These are phyloP conservation scores for Gallinago stenura DNA, from an alignment of 2,797 vertebrate species.

Conservation along the genomic window DNA sequence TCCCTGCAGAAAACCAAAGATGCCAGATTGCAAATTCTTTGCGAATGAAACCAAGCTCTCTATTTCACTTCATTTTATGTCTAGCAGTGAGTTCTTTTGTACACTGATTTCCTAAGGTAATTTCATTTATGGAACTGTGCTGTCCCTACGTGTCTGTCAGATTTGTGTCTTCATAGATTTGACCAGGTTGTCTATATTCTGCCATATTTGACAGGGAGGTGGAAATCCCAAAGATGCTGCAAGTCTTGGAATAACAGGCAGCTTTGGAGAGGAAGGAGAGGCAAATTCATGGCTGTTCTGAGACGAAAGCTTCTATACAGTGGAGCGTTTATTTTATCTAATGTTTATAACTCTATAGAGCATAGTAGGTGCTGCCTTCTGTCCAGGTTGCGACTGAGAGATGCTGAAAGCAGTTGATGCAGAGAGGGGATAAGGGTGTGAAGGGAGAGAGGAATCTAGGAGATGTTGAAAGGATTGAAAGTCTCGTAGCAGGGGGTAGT, in stretches of 20 bases:
- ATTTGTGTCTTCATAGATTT: neutral
- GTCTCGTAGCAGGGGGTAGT: neutral
- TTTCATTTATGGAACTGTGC: neutral
- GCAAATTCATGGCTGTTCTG: neutral
- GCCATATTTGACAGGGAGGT: neutral
- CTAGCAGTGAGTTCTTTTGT: neutral
- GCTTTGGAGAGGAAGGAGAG: neutral
- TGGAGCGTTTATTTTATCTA: neutral
- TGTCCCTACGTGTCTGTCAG: neutral
- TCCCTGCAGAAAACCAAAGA: constrained; percentile 15
- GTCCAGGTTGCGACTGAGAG: neutral
- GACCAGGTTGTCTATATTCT: neutral
- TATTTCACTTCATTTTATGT: neutral
- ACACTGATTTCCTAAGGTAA: neutral
- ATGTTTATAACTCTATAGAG: neutral
- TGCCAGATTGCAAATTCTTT: constrained; percentile 5
- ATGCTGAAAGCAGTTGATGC: neutral
- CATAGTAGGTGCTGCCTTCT: neutral
- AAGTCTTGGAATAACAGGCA: neutral
- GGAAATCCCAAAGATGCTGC: neutral
- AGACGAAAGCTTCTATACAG: neutral
- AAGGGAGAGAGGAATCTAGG: rapidly evolving
- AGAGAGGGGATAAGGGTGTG: neutral
- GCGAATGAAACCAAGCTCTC: constrained; percentile 13
- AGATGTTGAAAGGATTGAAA: neutral